Evolutionary conservation across 1,140 invertebrate genomes (phyloP), one percentile per base, ranked within the genome.

Genomic region (Euura saliciscinereae): DNA sequence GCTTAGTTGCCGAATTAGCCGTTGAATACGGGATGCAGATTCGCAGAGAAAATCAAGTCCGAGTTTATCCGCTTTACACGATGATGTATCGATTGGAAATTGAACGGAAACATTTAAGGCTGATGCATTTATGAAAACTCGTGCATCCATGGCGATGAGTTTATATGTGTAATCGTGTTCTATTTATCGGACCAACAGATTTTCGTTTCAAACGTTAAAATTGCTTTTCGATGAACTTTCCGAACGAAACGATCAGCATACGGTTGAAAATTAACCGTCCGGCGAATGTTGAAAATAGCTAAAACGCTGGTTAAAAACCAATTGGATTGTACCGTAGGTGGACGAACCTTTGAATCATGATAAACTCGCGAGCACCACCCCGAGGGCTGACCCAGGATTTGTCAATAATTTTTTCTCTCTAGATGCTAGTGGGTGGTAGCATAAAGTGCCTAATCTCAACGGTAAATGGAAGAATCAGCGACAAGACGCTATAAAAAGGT

Each of bases 401-500:
- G 66, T 67, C 42, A 67, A 42, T 44, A 67, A 67, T 67, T 67
- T 67, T 67, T 67, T 10, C 10, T 28, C 10, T 44, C 66, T 67
- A 67, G 66, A 67, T 44, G 66, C 66, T 67, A 28, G 66, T 42
- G 66, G 66, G 28, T 42, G 43, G 13, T 44, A 44, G 43, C 66
- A 67, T 67, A 67, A 67, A 67, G 66, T 67, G 66, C 66, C 3
- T 67, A 67, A 67, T 67, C 66, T 67, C 66, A 28, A 42, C 28
- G 66, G 66, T 67, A 67, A 67, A 67, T 67, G 66, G 66, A 67
- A 44, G 66, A 67, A 67, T 67, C 66, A 67, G 28, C 66, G 66
- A 67, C 66, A 67, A 67, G 66, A 42, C 42, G 28, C 66, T 28
- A 67, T 28, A 67, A 67, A 67, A 67, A 67, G 66, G 66, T 67